Percentiles rank a stretch among this genome's conserved stretches.
Conservation (phyloP, 2,888 invertebrate species). For the Luffia ferchaultella region DNA sequence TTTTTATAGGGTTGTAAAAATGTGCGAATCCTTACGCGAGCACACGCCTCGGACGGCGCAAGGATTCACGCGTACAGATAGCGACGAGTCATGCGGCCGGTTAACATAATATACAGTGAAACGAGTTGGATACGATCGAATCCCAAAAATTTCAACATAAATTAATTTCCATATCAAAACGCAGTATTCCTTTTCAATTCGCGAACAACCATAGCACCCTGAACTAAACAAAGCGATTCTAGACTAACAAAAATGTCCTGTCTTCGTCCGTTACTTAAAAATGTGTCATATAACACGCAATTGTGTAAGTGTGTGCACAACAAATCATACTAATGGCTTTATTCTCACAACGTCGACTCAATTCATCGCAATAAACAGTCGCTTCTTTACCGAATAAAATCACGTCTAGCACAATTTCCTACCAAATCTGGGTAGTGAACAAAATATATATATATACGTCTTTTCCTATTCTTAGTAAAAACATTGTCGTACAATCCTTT, state of each 20-base stretch:
- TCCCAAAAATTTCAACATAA: too few relatives aligned
- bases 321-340: background rate
- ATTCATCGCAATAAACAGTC: background rate
- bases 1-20: constrained; percentile 60
- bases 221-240: background rate
- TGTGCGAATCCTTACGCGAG: constrained; percentile 48
- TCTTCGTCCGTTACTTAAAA: background rate
- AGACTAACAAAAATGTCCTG: background rate
- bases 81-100: constrained; percentile 2
- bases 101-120: too few relatives aligned
- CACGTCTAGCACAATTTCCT: too few relatives aligned
- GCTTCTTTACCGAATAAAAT: background rate
- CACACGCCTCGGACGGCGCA: constrained; percentile 43
- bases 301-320: background rate
- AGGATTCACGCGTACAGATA: constrained; percentile 20
- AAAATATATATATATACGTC: too few relatives aligned
- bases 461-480: too few relatives aligned
- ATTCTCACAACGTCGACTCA: background rate
- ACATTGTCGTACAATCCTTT: too few relatives aligned
- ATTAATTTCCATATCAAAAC: too few relatives aligned
- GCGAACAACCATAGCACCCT: too few relatives aligned
- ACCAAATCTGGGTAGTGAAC: too few relatives aligned
- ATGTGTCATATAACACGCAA: background rate
- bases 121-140: too few relatives aligned
- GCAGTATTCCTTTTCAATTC: too few relatives aligned